Conservation (phyloP, 2,888 invertebrate genomes). For the Congeria kusceri region DNA sequence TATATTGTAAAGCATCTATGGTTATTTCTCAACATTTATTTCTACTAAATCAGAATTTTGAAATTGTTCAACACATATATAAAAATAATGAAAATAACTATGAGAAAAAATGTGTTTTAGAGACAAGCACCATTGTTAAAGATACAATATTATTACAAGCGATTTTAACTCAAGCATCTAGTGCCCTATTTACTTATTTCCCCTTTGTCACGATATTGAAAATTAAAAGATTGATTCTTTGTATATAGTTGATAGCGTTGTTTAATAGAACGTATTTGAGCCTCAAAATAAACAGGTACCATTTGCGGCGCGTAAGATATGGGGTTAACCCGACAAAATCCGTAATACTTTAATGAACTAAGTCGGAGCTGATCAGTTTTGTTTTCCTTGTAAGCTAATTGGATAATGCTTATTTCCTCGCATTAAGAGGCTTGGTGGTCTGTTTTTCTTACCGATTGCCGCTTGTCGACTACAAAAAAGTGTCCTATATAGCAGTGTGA, state of each 20-base stretch:
- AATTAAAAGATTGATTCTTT: conserved; percentile 9
- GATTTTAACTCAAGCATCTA: background rate
- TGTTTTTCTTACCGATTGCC: too few relatives aligned
- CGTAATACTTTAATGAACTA: conserved; percentile 57
- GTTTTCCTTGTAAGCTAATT: conserved; percentile 31
- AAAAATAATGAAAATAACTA: too few relatives aligned
- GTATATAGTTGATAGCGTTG: background rate
- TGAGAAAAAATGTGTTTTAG: too few relatives aligned
- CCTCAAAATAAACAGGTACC: conserved; percentile 34
- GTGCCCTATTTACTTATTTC: background rate
- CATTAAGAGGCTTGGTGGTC: conserved; percentile 12
- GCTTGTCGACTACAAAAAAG: too few relatives aligned
- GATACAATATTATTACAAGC: too few relatives aligned
- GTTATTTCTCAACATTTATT: too few relatives aligned
- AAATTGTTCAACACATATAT: too few relatives aligned
- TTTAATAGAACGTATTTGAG: conserved; percentile 6
- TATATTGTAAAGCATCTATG: too few relatives aligned
- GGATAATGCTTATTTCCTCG: conserved; percentile 25
- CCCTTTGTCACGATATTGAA: background rate
- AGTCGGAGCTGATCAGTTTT: conserved; percentile 26
- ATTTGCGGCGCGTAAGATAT: conserved; percentile 47
- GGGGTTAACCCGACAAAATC: conserved; percentile 33
- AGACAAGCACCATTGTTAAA: too few relatives aligned
- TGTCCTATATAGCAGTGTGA: too few relatives aligned
- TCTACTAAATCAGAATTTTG: too few relatives aligned